Evolutionary conservation across 2,888 invertebrate species (phyloP).

Genomic region (Tiliacea citrago): DNA sequence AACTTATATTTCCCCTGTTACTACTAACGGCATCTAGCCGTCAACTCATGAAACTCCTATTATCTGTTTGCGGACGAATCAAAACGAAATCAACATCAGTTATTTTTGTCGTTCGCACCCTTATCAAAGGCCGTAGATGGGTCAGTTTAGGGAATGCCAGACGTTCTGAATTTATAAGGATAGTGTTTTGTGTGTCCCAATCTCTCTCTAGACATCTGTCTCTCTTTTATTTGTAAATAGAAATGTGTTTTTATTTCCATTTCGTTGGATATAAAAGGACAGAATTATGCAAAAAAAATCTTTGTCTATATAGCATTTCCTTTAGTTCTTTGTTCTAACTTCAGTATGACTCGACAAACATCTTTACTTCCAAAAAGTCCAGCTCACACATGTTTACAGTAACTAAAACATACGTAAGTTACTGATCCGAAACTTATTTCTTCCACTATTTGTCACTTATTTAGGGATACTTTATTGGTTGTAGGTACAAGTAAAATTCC

Average conservation of each 20-base stretch:
- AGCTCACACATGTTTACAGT: neutral
- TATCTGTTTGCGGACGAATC: conserved; percentile 86
- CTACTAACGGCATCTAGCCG: conserved; percentile 75
- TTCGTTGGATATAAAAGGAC: conserved; percentile 12
- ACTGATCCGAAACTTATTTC: conserved; percentile 16
- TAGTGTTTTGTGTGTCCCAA: conserved; percentile 29
- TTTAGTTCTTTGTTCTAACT: neutral
- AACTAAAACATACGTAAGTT: conserved; percentile 13
- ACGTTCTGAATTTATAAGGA: conserved; percentile 44
- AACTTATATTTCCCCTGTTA: conserved; percentile 57
- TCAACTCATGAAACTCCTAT: conserved; percentile 86
- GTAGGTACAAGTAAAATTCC: conserved; percentile 35
- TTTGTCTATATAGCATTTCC: neutral
- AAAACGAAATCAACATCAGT: conserved; percentile 89
- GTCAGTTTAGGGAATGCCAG: conserved; percentile 69
- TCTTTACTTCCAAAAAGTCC: neutral
- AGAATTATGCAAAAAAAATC: conserved; percentile 4
- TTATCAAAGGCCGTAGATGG: conserved; percentile 82
- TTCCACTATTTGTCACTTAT: conserved; percentile 34
- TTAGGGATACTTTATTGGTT: conserved; percentile 36
- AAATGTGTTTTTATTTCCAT: conserved; percentile 25
- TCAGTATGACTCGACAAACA: neutral
- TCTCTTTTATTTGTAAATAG: conserved; percentile 11
- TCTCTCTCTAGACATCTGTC: conserved; percentile 18
- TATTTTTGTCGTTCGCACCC: conserved; percentile 86